Conservation (phyloP, 2,113 vertebrate genomes). For the Gymnogyps californianus region DNA sequence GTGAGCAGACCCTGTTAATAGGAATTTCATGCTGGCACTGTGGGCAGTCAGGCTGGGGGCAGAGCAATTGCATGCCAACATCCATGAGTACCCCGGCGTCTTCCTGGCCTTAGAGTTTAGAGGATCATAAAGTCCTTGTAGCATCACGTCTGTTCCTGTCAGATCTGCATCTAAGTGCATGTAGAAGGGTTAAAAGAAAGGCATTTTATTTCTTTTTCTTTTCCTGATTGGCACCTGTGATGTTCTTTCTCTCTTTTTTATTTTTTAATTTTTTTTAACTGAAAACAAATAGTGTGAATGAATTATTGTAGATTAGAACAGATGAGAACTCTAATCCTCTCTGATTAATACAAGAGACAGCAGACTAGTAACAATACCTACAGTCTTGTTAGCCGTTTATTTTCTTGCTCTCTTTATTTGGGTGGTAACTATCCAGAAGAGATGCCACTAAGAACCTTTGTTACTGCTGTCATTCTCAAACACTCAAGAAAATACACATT, state of each 20-base stretch:
- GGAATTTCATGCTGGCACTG: neutral
- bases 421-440: neutral
- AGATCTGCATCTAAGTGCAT: neutral
- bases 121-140: neutral
- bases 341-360: neutral
- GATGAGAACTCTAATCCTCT: neutral
- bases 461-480: neutral
- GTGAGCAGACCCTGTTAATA: neutral
- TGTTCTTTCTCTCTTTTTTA: neutral
- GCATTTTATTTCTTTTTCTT: neutral
- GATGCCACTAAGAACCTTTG: neutral
- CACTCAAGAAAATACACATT: neutral
- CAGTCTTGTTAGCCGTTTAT: neutral
- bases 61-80: neutral
- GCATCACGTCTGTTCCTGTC: neutral
- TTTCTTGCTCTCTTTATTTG: neutral
- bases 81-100: fast-evolving
- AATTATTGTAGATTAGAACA: neutral
- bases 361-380: neutral
- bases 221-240: neutral
- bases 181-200: neutral
- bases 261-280: neutral
- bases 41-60: neutral
- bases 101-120: neutral
- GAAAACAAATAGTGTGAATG: neutral